These are phyloP conservation scores for Alexandromys oeconomus DNA, from an alignment of 2,797 vertebrate genomes.

Conservation along the genomic window DNA sequence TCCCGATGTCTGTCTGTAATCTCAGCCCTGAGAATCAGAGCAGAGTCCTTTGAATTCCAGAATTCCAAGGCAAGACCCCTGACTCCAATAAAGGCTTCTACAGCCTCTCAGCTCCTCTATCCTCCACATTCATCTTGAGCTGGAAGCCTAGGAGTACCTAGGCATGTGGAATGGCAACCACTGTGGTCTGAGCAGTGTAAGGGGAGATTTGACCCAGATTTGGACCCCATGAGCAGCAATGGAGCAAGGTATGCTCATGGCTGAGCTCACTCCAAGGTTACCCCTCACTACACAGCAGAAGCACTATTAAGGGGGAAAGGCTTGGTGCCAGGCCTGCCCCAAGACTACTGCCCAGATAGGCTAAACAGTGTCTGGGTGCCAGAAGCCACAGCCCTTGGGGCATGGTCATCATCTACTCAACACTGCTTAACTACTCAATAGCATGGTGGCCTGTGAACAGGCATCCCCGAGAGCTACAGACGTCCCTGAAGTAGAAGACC, in stretches of 20 bases:
- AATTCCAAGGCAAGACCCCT: background rate
- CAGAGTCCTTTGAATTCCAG: background rate
- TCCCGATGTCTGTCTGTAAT: background rate
- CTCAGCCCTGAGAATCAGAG: background rate
- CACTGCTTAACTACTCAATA: background rate
- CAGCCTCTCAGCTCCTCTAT: background rate
- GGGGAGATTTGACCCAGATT: background rate
- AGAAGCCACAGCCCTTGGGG: background rate
- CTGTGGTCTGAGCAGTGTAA: fast-evolving
- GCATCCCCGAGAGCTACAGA: background rate
- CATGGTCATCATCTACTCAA: background rate
- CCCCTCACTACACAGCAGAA: background rate
- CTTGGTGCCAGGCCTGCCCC: no score
- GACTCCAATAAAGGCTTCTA: background rate
- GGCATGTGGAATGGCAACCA: fast-evolving
- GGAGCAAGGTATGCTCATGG: background rate
- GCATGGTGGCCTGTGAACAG: background rate
- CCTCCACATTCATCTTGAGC: background rate
- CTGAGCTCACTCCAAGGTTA: background rate
- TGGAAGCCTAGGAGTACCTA: background rate
- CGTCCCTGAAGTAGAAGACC: background rate
- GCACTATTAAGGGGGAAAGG: background rate
- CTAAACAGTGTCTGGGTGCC: background rate
- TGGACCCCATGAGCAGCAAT: background rate
- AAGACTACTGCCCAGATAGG: background rate